Conservation (phyloP, 2,113 vertebrate species). For the Gopherus evgoodei region DNA sequence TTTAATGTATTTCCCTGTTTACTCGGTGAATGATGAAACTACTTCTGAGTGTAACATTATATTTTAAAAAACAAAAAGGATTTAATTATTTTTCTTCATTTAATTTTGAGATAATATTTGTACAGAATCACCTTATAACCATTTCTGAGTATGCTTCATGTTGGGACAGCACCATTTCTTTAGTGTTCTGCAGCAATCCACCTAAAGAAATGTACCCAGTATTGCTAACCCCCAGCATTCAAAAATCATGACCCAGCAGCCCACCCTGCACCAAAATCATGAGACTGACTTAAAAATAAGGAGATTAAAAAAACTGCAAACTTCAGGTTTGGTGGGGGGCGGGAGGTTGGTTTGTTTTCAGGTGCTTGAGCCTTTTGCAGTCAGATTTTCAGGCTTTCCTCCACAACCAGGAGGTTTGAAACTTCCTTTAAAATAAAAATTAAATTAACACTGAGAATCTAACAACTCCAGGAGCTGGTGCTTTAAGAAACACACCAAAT, state of each 20-base stretch:
- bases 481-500: background rate
- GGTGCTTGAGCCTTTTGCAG: background rate
- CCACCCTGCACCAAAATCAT: accelerated
- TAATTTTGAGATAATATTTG: background rate
- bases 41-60: background rate
- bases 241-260: background rate
- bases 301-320: background rate
- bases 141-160: background rate
- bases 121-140: background rate
- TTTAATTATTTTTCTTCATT: background rate
- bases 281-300: background rate
- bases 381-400: background rate
- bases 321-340: background rate
- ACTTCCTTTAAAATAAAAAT: background rate
- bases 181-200: background rate
- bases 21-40: background rate
- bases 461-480: background rate
- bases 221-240: background rate
- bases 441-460: background rate
- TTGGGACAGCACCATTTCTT: background rate
- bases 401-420: background rate
- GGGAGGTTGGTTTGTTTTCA: background rate
- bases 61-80: background rate
- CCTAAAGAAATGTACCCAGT: background rate
- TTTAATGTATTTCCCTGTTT: background rate